phyloP scores from a whole-genome alignment of 1,140 invertebrate species.

The Drosophila willistoni region DNA sequence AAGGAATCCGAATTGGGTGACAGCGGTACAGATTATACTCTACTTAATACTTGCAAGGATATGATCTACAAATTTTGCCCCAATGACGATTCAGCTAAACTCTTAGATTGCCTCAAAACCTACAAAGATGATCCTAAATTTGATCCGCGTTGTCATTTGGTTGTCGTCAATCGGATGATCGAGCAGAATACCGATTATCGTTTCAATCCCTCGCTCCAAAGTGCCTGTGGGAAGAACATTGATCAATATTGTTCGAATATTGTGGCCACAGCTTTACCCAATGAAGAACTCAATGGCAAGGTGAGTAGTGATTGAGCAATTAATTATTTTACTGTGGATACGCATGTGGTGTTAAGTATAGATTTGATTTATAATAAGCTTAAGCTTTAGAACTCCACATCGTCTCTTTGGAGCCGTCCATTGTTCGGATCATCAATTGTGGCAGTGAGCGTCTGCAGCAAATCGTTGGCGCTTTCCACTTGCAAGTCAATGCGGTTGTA shows the following conservation, averaged over 20 bases:
- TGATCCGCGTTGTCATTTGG: conserved; percentile 92
- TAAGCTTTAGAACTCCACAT: conserved; percentile 48
- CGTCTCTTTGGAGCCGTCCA: conserved; percentile 41
- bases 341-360: background rate
- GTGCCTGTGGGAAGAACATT: conserved; percentile 90
- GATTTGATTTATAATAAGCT: background rate
- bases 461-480: conserved; percentile 43
- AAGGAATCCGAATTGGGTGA: conserved; percentile 93
- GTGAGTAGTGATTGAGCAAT: conserved; percentile 62
- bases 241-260: conserved; percentile 87
- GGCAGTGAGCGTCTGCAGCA: conserved; percentile 61
- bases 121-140: conserved; percentile 92
- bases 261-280: conserved; percentile 82
- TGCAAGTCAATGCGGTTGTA: conserved; percentile 66
- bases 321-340: background rate
- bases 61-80: conserved; percentile 93
- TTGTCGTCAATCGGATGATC: conserved; percentile 94
- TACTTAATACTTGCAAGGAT: conserved; percentile 91
- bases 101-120: conserved; percentile 89
- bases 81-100: conserved; percentile 87
- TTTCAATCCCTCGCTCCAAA: conserved; percentile 92
- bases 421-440: conserved; percentile 75
- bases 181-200: conserved; percentile 96
- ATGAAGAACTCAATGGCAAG: conserved; percentile 87
- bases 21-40: conserved; percentile 92